These are phyloP conservation scores for Abrostola tripartita DNA, from an alignment of 2,888 invertebrate genomes.

Conservation along the genomic window DNA sequence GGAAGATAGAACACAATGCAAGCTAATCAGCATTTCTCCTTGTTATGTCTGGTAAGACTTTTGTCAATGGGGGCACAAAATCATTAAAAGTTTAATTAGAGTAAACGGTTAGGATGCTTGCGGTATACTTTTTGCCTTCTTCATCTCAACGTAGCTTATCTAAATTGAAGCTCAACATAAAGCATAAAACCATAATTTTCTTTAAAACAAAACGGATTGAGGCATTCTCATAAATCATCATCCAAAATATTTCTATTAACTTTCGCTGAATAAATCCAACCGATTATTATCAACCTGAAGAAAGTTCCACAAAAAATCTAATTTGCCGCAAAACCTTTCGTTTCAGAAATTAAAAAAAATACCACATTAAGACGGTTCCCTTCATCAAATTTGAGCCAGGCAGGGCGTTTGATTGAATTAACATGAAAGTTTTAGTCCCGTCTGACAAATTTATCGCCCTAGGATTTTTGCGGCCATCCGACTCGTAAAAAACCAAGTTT, in stretches of 20 bases:
- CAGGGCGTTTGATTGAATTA: conserved; percentile 83
- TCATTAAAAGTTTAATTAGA: conserved; percentile 49
- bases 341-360: conserved; percentile 64
- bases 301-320: conserved; percentile 35
- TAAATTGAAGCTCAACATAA: no score
- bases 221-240: neutral
- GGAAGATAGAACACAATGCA: conserved; percentile 41
- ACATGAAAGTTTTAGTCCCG: conserved; percentile 79
- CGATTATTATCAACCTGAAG: conserved; percentile 19
- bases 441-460: conserved; percentile 82
- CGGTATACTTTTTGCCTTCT: no score
- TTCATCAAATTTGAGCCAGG: conserved; percentile 82
- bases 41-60: conserved; percentile 30
- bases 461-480: conserved; percentile 71
- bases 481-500: conserved; percentile 74
- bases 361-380: conserved; percentile 66
- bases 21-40: conserved; percentile 49
- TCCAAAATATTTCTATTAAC: neutral
- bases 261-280: conserved; percentile 14
- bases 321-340: conserved; percentile 50
- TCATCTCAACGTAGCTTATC: no score
- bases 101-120: conserved; percentile 8
- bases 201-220: neutral
- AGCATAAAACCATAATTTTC: no score
- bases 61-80: conserved; percentile 26